Evolutionary conservation across 1,140 invertebrate species (phyloP), one percentile per base, ranked within the genome.

Genomic region (Diprion similis): DNA sequence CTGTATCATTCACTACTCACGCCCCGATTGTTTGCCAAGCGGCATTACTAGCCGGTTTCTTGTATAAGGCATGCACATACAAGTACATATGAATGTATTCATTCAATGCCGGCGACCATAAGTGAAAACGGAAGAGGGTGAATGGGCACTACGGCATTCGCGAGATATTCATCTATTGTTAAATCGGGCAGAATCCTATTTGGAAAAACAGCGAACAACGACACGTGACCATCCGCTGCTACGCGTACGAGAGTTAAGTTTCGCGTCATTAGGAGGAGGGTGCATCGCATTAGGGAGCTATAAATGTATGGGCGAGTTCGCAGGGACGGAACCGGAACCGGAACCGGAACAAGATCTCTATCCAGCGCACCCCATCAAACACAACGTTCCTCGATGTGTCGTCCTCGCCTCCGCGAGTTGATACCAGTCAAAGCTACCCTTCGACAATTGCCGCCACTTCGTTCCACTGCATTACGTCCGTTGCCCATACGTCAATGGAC

Each of bases 391-490:
- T 70, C 69, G 69, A 47, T 37, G 17, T 46, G 18, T 59, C 70
- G 47, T 71, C 70, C 70, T 46, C 51, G n/a, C 15, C 69, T 70
- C 68, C 67, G 71, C 71, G 68, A 67, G 75, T 64, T 66, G 66
- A 74, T 37, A 72, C 70, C 46, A 68, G n/a, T 18, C 68, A 69
- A 64, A 46, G 17, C 15, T 18, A 70, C 17, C 67, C 68, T 68
- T 65, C 70, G 46, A 48, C 66, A 48, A 67, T 71, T 69, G 68
- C 75, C 75, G 72, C 75, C 81, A 82, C 80, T 84, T 78, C 78
- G 83, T 84, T 84, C 82, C 82, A 73, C 77, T 75, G 80, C 82
- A 84, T 84, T 84, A 84, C 78, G 78, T 77, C 76, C 76, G 70
- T 65, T 73, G 71, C 73, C 66, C 66, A n/a, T 59, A 15, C 24